These are phyloP conservation scores for Pollenia amentaria DNA, from an alignment of 2,888 invertebrate genomes.

Conservation along the genomic window DNA sequence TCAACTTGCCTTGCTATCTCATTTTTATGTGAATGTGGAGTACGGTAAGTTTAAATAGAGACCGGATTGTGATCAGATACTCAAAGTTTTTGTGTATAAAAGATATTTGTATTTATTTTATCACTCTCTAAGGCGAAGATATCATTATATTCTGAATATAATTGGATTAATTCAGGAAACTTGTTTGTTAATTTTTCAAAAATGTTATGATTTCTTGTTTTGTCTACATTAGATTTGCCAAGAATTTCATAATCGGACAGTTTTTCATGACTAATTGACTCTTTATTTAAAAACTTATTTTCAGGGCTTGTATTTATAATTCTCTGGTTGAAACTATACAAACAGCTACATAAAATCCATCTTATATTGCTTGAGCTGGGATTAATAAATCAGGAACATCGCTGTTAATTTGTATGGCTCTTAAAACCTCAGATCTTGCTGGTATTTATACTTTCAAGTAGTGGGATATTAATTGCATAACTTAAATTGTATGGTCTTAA, in stretches of 20 bases:
- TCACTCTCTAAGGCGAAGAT: neutral
- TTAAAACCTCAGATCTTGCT: neutral
- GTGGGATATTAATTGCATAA: neutral
- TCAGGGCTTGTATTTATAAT: neutral
- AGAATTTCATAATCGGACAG: conserved; percentile 2
- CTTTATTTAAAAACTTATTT: conserved; percentile 8
- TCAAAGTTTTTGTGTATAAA: too few species aligned
- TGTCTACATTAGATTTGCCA: neutral
- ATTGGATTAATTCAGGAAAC: neutral
- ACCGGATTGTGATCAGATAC: too few species aligned
- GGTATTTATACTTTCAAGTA: conserved; percentile 3
- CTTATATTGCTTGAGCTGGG: neutral
- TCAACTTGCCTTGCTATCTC: too few species aligned
- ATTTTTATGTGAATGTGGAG: too few species aligned
- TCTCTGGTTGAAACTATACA: too few species aligned
- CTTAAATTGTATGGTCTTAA: neutral
- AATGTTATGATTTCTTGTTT: neutral
- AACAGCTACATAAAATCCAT: neutral
- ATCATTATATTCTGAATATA: neutral
- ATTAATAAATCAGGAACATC: conserved; percentile 5
- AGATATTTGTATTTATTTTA: neutral
- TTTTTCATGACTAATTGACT: neutral
- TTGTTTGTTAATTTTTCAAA: neutral
- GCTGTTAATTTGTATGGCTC: too few species aligned
- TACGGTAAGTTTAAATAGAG: too few species aligned